phyloP scores from a whole-genome alignment of 2,113 vertebrate genomes.

The Perca flavescens region DNA sequence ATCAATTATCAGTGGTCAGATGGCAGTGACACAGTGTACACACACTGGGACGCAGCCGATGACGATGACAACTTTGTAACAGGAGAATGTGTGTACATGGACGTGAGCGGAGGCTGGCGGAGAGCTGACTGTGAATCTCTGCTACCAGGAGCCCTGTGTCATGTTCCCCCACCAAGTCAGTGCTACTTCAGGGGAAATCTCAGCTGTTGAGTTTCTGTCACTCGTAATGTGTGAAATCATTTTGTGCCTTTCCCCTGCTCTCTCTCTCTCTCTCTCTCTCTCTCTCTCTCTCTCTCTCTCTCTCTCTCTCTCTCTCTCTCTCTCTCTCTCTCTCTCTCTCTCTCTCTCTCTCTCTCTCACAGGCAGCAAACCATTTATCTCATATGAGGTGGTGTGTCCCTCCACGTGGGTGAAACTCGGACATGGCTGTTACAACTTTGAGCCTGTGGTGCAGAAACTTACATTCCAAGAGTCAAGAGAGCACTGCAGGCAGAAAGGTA shows the following conservation, averaged over 20 bases:
- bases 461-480: slow-evolving; percentile 88
- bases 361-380: slow-evolving; percentile 83
- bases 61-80: slow-evolving; percentile 81
- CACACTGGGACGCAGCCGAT: slow-evolving; percentile 86
- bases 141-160: slow-evolving; percentile 91
- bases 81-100: slow-evolving; percentile 91
- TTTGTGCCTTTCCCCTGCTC: slow-evolving; percentile 28
- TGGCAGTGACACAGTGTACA: slow-evolving; percentile 88
- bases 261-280: slow-evolving; percentile 36
- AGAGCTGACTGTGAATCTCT: slow-evolving; percentile 84
- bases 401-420: slow-evolving; percentile 93
- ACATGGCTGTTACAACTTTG: slow-evolving; percentile 93
- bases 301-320: slow-evolving; percentile 39
- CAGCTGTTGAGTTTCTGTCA: slow-evolving; percentile 1
- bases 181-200: slow-evolving; percentile 28
- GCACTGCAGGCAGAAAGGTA: slow-evolving; percentile 92
- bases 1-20: slow-evolving; percentile 92
- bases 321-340: slow-evolving; percentile 22
- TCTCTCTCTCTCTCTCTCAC: slow-evolving; percentile 46
- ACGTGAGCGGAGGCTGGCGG: slow-evolving; percentile 89
- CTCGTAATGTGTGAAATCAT: slow-evolving; percentile 2
- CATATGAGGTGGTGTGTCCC: slow-evolving; percentile 84
- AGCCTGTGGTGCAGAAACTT: slow-evolving; percentile 86
- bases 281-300: slow-evolving; percentile 22
- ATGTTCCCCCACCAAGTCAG: slow-evolving; percentile 81